phyloP scores from a whole-genome alignment of 2,113 vertebrate species.

The Pipra filicauda region DNA sequence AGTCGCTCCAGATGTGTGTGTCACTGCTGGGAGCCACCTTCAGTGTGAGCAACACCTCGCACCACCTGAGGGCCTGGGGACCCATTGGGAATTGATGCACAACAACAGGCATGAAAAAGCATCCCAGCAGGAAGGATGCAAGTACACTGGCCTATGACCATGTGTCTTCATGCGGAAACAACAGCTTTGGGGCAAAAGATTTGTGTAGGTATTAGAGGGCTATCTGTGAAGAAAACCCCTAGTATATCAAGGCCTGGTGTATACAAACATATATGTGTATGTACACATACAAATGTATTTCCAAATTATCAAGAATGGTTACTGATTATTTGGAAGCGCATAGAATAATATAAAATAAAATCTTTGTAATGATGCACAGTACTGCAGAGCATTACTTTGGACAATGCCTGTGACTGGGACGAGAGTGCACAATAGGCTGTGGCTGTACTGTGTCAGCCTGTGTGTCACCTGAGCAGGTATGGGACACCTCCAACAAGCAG shows the following conservation, averaged over 20 bases:
- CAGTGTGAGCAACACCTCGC: background rate
- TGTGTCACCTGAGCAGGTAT: background rate
- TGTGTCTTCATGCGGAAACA: background rate
- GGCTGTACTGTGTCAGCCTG: background rate
- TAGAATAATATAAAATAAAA: background rate
- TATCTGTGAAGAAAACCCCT: background rate
- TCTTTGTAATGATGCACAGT: background rate
- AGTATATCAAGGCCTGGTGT: background rate
- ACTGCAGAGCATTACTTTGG: background rate
- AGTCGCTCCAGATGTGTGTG: background rate
- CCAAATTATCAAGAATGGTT: background rate
- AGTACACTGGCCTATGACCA: background rate
- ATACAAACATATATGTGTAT: background rate
- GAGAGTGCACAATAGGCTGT: background rate
- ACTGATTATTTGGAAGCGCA: background rate
- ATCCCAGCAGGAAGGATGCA: background rate
- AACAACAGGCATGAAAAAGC: background rate
- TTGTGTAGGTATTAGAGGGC: background rate
- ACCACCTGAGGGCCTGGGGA: background rate
- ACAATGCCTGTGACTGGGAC: background rate
- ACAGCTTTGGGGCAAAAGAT: background rate
- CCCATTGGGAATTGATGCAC: no score
- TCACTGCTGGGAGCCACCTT: background rate
- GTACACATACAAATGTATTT: background rate
- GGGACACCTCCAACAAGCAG: background rate